Evolutionary conservation across 2,888 invertebrate species (phyloP).

Genomic region (Torymus tubicola): DNA sequence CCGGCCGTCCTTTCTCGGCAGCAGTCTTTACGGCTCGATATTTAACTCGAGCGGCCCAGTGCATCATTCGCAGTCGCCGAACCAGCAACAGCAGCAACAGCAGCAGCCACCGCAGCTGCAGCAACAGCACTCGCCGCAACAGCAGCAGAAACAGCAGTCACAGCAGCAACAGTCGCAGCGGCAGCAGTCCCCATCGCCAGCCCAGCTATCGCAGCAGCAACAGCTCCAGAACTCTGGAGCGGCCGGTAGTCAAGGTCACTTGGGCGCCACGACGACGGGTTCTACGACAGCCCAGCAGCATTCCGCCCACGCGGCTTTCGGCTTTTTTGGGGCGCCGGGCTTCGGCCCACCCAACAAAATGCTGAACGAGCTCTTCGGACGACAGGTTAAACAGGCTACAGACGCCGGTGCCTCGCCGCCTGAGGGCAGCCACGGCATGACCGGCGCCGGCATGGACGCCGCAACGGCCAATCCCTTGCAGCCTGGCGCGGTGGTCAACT

Average conservation of each 20-base stretch:
- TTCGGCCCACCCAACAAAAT: slow-evolving; percentile 90
- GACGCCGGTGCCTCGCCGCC: slow-evolving; percentile 77
- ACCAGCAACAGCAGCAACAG: slow-evolving; percentile 60
- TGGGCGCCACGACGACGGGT: slow-evolving; percentile 77
- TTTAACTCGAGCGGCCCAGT: slow-evolving; percentile 82
- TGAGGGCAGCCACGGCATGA: slow-evolving; percentile 77
- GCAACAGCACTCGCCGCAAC: slow-evolving; percentile 51
- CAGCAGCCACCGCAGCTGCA: slow-evolving; percentile 60
- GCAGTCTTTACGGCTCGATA: slow-evolving; percentile 91
- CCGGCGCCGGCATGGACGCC: slow-evolving; percentile 76
- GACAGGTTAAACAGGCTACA: slow-evolving; percentile 86
- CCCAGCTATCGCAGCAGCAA: slow-evolving; percentile 76
- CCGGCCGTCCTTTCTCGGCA: slow-evolving; percentile 89
- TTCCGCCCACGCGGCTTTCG: slow-evolving; percentile 81
- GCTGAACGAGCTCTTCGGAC: slow-evolving; percentile 92
- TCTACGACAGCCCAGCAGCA: slow-evolving; percentile 77
- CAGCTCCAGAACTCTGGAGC: slow-evolving; percentile 78
- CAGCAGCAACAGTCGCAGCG: slow-evolving; percentile 78
- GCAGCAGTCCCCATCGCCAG: slow-evolving; percentile 49
- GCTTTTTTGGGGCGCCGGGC: slow-evolving; percentile 89
- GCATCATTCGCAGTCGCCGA: slow-evolving; percentile 65
- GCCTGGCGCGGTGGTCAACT: slow-evolving; percentile 79
- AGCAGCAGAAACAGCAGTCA: slow-evolving; percentile 59
- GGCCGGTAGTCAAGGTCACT: slow-evolving; percentile 70
- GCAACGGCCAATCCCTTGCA: slow-evolving; percentile 70